Percentiles rank a stretch among this genome's conserved stretches.
These are phyloP conservation scores for Spermophilus dauricus DNA, from an alignment of 2,113 vertebrate species.

Conservation along the genomic window DNA sequence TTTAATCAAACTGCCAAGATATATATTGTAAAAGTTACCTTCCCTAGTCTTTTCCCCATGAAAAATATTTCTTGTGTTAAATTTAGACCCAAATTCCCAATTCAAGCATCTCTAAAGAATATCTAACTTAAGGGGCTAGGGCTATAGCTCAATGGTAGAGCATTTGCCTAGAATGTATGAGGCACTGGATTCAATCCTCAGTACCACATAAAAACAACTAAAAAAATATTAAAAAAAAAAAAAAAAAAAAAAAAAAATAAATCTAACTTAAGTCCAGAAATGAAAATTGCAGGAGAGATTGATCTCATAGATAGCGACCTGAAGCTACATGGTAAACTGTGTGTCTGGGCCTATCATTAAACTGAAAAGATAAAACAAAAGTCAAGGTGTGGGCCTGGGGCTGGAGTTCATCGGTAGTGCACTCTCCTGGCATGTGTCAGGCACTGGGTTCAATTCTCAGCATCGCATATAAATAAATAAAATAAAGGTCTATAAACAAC, in stretches of 20 bases:
- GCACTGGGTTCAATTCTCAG: no score
- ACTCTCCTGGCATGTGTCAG: no score
- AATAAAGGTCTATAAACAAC: no score
- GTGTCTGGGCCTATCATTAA: conserved; percentile 1
- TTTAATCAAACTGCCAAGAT: conserved; percentile 44
- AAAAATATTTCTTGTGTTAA: not conserved
- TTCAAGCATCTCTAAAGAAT: conserved; percentile 46
- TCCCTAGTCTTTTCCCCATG: not conserved
- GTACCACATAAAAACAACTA: no score
- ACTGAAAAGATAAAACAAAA: not conserved
- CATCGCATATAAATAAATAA: no score
- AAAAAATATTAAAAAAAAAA: no score
- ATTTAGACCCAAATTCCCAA: conserved; percentile 38
- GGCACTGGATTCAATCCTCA: no score
- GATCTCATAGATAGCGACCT: not conserved
- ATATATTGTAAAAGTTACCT: not conserved
- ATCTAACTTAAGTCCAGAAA: conserved; percentile 25
- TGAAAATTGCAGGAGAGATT: conserved; percentile 20
- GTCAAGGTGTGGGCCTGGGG: no score
- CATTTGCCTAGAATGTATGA: no score
- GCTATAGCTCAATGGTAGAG: no score
- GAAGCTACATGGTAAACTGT: not conserved
- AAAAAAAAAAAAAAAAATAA: no score
- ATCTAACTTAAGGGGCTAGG: not conserved
- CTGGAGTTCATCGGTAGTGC: no score